Evolutionary conservation across 2,888 invertebrate species (phyloP).

Genomic region (Meteorus colon): DNA sequence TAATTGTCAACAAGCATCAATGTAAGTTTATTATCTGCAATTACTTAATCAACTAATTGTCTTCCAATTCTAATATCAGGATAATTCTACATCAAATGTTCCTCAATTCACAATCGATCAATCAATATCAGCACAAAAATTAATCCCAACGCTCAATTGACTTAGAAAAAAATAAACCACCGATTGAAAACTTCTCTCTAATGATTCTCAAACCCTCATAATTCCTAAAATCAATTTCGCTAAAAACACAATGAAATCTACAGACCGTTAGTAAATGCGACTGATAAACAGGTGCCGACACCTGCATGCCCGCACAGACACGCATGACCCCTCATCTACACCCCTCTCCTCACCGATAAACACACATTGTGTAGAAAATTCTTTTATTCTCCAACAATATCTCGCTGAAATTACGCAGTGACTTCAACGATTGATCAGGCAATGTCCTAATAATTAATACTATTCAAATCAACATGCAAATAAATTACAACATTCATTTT

Average conservation of each 20-base stretch:
- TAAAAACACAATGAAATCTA: not conserved
- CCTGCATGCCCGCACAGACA: slow-evolving; percentile 25
- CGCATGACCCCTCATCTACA: not conserved
- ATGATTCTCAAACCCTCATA: too few relatives aligned
- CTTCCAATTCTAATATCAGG: too few relatives aligned
- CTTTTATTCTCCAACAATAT: not conserved
- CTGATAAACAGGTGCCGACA: slow-evolving; percentile 25
- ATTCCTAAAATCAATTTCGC: not conserved
- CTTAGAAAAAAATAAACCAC: too few relatives aligned
- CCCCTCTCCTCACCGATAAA: not conserved
- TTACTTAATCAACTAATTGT: too few relatives aligned
- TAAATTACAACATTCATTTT: too few relatives aligned
- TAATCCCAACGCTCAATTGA: too few relatives aligned
- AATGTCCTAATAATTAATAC: not conserved
- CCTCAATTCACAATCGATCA: too few relatives aligned
- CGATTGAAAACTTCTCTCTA: too few relatives aligned
- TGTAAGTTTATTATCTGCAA: slow-evolving; percentile 64
- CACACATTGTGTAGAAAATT: not conserved
- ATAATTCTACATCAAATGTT: too few relatives aligned
- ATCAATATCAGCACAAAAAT: too few relatives aligned
- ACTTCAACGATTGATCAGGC: slow-evolving; percentile 27
- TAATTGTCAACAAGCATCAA: slow-evolving; percentile 74
- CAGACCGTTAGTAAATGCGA: slow-evolving; percentile 11
- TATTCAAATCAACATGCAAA: not conserved
- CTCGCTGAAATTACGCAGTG: not conserved